phyloP scores from a whole-genome alignment of 2,797 vertebrate species.

The Rhinella marina region DNA sequence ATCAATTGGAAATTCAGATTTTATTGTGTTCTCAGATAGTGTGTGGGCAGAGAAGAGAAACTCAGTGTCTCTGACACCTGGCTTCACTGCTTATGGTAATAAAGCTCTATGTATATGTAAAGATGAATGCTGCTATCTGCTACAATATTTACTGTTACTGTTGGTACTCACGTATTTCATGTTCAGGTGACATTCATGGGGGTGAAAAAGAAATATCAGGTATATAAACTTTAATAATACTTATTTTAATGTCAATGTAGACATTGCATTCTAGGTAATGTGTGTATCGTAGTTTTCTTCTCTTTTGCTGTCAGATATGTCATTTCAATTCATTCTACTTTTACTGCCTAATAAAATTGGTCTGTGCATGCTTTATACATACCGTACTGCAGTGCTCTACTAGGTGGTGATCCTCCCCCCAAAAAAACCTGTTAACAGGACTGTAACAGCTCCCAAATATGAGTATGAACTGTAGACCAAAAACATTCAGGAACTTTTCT shows the following conservation, averaged over 20 bases:
- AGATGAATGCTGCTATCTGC: neutral
- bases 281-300: no score
- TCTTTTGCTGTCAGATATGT: no score
- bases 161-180: neutral
- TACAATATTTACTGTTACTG: neutral
- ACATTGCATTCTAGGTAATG: neutral
- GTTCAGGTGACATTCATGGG: neutral
- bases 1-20: slow-evolving; percentile 30
- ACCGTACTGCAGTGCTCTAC: no score
- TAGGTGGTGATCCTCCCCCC: no score
- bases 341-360: no score
- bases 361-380: no score
- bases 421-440: no score
- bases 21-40: slow-evolving; percentile 18
- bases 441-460: no score
- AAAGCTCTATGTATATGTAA: neutral
- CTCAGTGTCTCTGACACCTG: slow-evolving; percentile 9
- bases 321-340: no score
- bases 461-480: no score
- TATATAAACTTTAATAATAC: neutral
- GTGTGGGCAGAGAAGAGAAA: slow-evolving; percentile 1
- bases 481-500: no score
- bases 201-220: neutral
- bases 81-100: neutral
- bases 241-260: neutral